Conservation (phyloP, 2,797 vertebrate species). For the Poeciliopsis infans region DNA sequence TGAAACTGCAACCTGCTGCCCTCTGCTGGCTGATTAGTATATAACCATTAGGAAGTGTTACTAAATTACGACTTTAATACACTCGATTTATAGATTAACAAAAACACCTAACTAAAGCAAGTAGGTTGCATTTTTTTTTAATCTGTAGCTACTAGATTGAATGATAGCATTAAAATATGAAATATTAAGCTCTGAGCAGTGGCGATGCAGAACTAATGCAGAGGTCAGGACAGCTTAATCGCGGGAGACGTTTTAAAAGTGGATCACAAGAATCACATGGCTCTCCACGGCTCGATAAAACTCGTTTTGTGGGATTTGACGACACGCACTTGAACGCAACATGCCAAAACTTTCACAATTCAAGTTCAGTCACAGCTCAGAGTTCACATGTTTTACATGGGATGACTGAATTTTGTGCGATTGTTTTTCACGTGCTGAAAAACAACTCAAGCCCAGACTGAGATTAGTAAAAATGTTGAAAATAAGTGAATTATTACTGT, state of each 20-base stretch:
- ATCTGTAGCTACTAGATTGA: background rate
- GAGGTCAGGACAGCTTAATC: background rate
- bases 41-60: conserved; percentile 16
- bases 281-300: background rate
- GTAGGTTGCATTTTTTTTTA: background rate
- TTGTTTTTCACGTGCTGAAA: background rate
- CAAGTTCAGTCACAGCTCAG: background rate
- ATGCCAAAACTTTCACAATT: background rate
- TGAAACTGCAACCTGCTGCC: conserved; percentile 27
- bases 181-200: conserved; percentile 10
- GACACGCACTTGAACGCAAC: background rate
- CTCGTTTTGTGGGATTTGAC: background rate
- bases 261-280: background rate
- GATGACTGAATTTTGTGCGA: background rate
- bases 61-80: background rate
- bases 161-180: background rate
- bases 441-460: background rate
- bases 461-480: background rate
- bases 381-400: background rate
- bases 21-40: conserved; percentile 40
- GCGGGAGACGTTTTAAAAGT: background rate
- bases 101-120: background rate
- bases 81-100: background rate
- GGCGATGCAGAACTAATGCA: conserved; percentile 28
- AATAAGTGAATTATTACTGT: background rate